Evolutionary conservation across 2,113 vertebrate genomes (phyloP).

Genomic region (Poecilia latipinna): DNA sequence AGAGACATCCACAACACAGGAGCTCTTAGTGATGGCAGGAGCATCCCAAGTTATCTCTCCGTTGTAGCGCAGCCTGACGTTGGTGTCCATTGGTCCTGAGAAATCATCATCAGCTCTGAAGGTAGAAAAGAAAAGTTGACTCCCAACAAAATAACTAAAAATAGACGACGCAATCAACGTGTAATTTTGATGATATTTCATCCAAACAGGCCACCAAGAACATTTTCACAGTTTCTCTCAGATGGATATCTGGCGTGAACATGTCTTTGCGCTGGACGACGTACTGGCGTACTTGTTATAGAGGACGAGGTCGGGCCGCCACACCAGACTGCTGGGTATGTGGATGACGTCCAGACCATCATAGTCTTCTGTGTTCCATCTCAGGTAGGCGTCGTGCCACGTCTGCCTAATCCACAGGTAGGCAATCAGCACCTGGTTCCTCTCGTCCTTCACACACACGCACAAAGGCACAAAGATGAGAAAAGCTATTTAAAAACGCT

Average conservation of each 20-base stretch:
- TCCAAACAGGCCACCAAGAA: background rate
- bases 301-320: conserved; percentile 96
- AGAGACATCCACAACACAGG: conserved; percentile 96
- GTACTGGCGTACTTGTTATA: conserved; percentile 92
- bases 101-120: conserved; percentile 93
- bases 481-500: too few relatives aligned
- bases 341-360: conserved; percentile 95
- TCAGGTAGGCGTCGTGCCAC: conserved; percentile 94
- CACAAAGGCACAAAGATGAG: background rate
- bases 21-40: conserved; percentile 97
- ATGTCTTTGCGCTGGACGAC: conserved; percentile 19
- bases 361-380: conserved; percentile 92
- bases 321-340: conserved; percentile 94
- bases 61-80: conserved; percentile 91
- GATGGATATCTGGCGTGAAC: background rate
- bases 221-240: background rate
- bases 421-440: conserved; percentile 94
- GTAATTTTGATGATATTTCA: background rate
- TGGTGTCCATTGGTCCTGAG: conserved; percentile 91
- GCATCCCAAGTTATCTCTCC: conserved; percentile 97
- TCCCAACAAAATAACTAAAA: background rate
- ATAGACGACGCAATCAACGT: background rate
- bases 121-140: background rate
- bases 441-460: conserved; percentile 85
- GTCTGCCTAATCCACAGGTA: conserved; percentile 97